Base-by-base conservation (phyloP, 2,888 invertebrate genomes). In the Cephonodes hylas region DNA sequence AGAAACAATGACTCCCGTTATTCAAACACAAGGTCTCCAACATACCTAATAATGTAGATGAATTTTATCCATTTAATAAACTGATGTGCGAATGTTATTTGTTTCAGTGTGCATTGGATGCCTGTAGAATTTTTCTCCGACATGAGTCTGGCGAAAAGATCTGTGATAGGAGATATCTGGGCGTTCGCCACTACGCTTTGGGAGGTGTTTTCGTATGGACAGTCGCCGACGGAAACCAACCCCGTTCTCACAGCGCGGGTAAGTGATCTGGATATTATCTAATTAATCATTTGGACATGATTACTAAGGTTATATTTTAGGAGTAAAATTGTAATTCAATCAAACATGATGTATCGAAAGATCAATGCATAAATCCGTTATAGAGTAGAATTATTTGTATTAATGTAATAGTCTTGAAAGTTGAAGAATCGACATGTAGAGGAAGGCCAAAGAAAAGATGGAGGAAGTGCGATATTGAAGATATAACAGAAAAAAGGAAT, bases 181-280 rank as follows among this genome's bases (percentile, higher is more conserved):
- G 97, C 98, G 4, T 96, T 97, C 79, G 97, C 96, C 0, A 98
- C 98, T 3, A 98, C 98, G 0, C 83, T 98, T 18, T 98, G 98
- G 97, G 97, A 98, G 86, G 96, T 98, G 71, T 98, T 98, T 88
- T 95, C 96, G 0, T 95, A 94, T 71, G 98, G 98, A 0, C 93
- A 90, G 58, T 87, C 88, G 20, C 91, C 93, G 0, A 78, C 88
- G 0, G 86, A 89, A 15, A 90, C 85, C 5, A 91, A 91, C 60
- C 92, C 91, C 0, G 85, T 90, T 0, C 65, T 91, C 1, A 91
- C 93, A 8, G 87, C 88, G 0, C 84, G 86, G 81, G 93, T 92
- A 62, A 77, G 81, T 73, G 8, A 42, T 2, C 20, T 13, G n/a
- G n/a, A n/a, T n/a, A n/a, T n/a, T n/a, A n/a, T n/a, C n/a, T n/a